Evolutionary conservation across 92 coral and sea anemone species (phyloP).

Genomic region (Montipora capitata): DNA sequence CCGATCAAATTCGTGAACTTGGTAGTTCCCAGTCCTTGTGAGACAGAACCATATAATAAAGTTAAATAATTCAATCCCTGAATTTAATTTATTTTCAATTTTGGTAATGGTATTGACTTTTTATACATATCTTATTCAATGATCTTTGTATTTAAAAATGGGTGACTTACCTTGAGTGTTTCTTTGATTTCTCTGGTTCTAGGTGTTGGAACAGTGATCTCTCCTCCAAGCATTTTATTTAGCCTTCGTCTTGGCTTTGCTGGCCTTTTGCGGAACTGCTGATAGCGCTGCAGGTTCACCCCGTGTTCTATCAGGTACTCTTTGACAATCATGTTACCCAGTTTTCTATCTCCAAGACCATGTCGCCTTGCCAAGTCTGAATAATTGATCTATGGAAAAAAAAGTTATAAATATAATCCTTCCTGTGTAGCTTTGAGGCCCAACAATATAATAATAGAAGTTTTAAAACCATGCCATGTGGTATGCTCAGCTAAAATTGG

Average conservation of each 20-base stretch:
- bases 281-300: slow-evolving; percentile 35
- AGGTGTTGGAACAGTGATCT: slow-evolving; percentile 38
- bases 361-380: slow-evolving; percentile 47
- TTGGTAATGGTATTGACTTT: too few species aligned
- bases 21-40: too few species aligned
- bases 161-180: slow-evolving; percentile 4
- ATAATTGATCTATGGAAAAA: background rate
- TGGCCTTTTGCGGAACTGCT: slow-evolving; percentile 17
- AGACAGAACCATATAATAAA: too few species aligned
- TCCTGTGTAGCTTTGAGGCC: too few species aligned
- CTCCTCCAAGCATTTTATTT: slow-evolving; percentile 1
- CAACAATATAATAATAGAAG: too few species aligned
- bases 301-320: slow-evolving; percentile 30
- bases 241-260: slow-evolving; percentile 6
- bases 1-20: too few species aligned
- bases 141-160: background rate
- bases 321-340: slow-evolving; percentile 54
- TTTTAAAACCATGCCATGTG: too few species aligned
- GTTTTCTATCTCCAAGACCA: slow-evolving; percentile 37
- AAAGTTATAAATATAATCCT: too few species aligned
- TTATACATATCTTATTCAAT: too few species aligned
- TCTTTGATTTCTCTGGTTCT: slow-evolving; percentile 29
- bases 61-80: too few species aligned
- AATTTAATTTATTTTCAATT: too few species aligned
- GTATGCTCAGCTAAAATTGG: too few species aligned